Evolutionary conservation across 2,888 invertebrate species (phyloP).

Genomic region (Pseudococcus longispinus): DNA sequence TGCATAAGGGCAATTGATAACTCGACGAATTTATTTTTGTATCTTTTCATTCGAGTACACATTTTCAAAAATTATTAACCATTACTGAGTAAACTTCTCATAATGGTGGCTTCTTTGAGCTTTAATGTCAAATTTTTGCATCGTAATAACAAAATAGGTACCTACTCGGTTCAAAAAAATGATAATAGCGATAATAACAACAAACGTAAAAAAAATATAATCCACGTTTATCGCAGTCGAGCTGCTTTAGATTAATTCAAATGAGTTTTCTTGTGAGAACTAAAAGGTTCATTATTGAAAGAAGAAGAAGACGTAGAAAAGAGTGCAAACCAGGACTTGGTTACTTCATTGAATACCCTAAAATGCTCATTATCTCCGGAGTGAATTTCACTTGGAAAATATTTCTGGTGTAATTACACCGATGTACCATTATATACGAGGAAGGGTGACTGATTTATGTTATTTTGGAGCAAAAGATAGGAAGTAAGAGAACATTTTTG

Average conservation of each 20-base stretch:
- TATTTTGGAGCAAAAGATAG: conserved; percentile 4
- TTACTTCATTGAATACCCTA: conserved; percentile 4
- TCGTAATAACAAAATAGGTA: too few species aligned
- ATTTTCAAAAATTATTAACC: too few species aligned
- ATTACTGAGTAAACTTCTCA: too few species aligned
- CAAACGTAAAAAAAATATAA: not conserved
- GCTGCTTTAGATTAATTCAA: not conserved
- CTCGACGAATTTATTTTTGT: too few species aligned
- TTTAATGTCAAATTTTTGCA: too few species aligned
- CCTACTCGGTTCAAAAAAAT: not conserved
- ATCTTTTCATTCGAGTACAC: too few species aligned
- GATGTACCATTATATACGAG: not conserved
- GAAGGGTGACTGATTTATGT: not conserved
- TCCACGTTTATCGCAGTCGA: not conserved
- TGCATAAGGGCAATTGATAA: too few species aligned
- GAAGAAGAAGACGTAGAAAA: not conserved
- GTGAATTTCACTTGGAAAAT: conserved; percentile 4
- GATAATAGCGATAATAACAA: not conserved
- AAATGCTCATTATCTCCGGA: not conserved
- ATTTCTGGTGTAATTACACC: not conserved
- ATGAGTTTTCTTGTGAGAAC: not conserved
- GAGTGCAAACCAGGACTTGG: not conserved
- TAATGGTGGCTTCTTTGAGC: too few species aligned
- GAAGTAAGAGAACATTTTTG: conserved; percentile 3
- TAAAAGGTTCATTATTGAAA: not conserved